Evolutionary conservation across 1,140 invertebrate genomes (phyloP), one percentile per base, ranked within the genome.

Genomic region (Eumaeus atala): DNA sequence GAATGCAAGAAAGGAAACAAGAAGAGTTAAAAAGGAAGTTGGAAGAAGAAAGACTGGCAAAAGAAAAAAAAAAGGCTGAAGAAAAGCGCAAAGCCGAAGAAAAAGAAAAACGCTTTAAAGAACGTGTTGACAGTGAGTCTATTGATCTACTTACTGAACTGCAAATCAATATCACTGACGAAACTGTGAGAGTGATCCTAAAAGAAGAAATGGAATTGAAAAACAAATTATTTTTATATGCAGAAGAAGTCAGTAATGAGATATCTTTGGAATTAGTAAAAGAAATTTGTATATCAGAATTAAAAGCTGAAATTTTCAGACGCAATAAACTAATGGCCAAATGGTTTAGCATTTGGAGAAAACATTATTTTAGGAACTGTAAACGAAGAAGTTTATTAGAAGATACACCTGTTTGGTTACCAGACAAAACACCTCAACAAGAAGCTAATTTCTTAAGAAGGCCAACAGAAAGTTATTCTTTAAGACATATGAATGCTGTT

Each of bases 401-500:
- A 58, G 86, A 88, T 54, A 91, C 89, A 7, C 91, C 92, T 0
- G 83, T 91, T 12, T 93, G 91, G 91, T 65, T 92, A 14, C 77
- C 89, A 38, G 76, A 76, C 9, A 78, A 81, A 11, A 88, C 87
- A 40, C 72, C 90, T 0, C 53, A 75, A 5, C 80, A 90, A 55
- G 89, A 89, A 70, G 91, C 90, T 9, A 65, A 63, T 9, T 77
- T 76, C 59, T 62, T 92, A 0, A 88, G 87, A 44, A 68, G 79
- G 18, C 61, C 84, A 1, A 79, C 88, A 17, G 90, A 92, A 71
- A 64, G 86, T 14, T 57, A 89, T 12, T 88, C 88, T 7, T 72
- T 92, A 14, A 72, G 75, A 59, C 86, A 88, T 54, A 91, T 90
- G 90, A 89, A 88, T 70, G 76, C 75, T 37, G 83, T 89, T 62